A percentile compares a stretch with the other conserved stretches of the same genome.
Conservation (phyloP, 2,888 invertebrate genomes). For the Torymus texanus region DNA sequence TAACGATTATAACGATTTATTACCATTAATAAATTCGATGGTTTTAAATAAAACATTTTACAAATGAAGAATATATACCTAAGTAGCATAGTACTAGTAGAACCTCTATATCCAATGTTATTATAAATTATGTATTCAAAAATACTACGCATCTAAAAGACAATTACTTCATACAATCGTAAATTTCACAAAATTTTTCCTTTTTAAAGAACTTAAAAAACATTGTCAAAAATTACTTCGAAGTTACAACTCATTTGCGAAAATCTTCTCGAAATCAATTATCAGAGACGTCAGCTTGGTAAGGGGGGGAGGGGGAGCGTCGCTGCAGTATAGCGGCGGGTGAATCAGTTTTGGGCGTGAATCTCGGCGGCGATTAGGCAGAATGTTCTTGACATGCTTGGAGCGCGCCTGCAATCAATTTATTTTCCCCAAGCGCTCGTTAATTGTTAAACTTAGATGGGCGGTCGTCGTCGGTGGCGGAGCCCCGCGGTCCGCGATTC, state of each 20-base stretch:
- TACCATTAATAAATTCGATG: too few relatives aligned
- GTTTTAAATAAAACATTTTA: too few relatives aligned
- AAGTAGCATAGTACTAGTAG: too few relatives aligned
- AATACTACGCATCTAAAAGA: too few relatives aligned
- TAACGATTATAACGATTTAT: too few relatives aligned
- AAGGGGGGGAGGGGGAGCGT: background rate
- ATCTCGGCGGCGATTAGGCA: conserved; percentile 58
- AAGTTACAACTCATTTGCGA: background rate
- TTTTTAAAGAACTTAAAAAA: too few relatives aligned
- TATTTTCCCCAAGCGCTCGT: conserved; percentile 71
- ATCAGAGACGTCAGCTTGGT: background rate
- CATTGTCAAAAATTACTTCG: background rate
- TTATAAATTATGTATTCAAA: too few relatives aligned
- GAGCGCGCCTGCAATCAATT: conserved; percentile 69
- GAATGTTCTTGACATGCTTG: conserved; percentile 67
- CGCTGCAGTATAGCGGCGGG: too few relatives aligned
- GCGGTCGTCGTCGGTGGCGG: conserved; percentile 62
- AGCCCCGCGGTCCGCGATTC: conserved; percentile 65
- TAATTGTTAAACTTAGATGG: conserved; percentile 75
- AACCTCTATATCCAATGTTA: too few relatives aligned
- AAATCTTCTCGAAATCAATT: background rate
- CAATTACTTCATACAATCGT: too few relatives aligned
- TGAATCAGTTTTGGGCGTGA: conserved; percentile 17
- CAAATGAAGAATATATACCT: too few relatives aligned
- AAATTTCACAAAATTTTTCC: too few relatives aligned